Evolutionary conservation across 2,888 invertebrate species (phyloP).

Genomic region (Theodoxus fluviatilis): DNA sequence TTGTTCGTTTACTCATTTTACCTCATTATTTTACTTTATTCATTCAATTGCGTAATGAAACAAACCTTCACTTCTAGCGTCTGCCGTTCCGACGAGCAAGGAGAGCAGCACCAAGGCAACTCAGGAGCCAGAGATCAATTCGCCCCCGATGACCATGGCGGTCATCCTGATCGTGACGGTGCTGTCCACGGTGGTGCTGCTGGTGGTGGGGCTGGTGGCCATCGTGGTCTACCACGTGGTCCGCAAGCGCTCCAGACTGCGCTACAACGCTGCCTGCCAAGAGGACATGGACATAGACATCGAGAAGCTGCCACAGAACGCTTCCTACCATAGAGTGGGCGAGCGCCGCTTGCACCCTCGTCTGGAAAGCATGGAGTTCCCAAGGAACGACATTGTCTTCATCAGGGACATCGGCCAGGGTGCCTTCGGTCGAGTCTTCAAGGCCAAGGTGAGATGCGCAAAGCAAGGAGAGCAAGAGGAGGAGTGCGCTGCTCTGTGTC

Average conservation of each 20-base stretch:
- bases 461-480: no score
- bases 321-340: slow-evolving; percentile 72
- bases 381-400: slow-evolving; percentile 93
- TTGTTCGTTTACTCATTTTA: no score
- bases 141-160: slow-evolving; percentile 24
- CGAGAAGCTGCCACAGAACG: slow-evolving; percentile 85
- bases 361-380: slow-evolving; percentile 91
- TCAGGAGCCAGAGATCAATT: no score
- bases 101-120: no score
- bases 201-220: slow-evolving; percentile 41
- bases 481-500: no score
- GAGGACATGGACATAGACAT: slow-evolving; percentile 84
- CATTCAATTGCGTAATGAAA: no score
- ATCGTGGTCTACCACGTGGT: slow-evolving; percentile 36
- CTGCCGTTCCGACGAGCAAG: neutral
- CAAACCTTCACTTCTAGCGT: no score
- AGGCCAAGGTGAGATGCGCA: slow-evolving; percentile 72
- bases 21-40: no score
- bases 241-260: slow-evolving; percentile 66
- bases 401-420: slow-evolving; percentile 93
- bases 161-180: slow-evolving; percentile 46
- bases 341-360: slow-evolving; percentile 81
- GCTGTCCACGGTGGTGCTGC: slow-evolving; percentile 39
- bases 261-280: slow-evolving; percentile 71
- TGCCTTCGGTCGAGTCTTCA: slow-evolving; percentile 93